These are phyloP conservation scores for Semicossyphus pulcher DNA, from an alignment of 2,113 vertebrate species.

Conservation along the genomic window DNA sequence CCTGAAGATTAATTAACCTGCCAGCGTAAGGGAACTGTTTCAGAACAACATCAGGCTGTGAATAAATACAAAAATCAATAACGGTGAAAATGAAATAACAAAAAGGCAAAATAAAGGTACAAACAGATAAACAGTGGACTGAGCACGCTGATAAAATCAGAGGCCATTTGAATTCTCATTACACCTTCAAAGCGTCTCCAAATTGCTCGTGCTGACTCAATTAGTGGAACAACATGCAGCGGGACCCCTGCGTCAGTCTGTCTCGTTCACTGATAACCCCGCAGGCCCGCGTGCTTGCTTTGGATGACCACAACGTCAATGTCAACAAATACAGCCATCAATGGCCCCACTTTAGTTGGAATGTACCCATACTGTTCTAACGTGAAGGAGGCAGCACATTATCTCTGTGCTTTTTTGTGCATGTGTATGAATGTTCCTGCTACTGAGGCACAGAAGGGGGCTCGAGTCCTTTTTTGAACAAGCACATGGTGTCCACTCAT, in stretches of 20 bases:
- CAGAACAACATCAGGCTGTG: constrained; percentile 38
- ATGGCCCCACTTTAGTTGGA: constrained; percentile 56
- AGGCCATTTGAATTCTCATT: constrained; percentile 70
- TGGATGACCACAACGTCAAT: constrained; percentile 66
- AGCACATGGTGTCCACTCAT: constrained; percentile 23
- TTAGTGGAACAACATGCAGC: constrained; percentile 59
- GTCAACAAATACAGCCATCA: constrained; percentile 75
- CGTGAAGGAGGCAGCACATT: neutral
- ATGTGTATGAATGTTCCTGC: neutral
- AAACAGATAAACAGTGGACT: constrained; percentile 40
- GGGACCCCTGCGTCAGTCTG: constrained; percentile 74
- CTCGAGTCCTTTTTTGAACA: neutral
- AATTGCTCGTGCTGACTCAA: constrained; percentile 61
- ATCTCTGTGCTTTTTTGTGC: neutral
- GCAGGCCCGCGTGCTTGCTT: constrained; percentile 60
- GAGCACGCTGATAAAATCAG: constrained; percentile 57
- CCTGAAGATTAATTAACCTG: constrained; percentile 70
- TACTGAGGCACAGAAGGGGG: neutral
- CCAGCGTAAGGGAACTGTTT: constrained; percentile 23
- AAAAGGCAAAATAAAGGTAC: constrained; percentile 34
- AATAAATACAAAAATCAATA: constrained; percentile 69
- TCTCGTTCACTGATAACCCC: constrained; percentile 80
- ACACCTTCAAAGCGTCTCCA: constrained; percentile 58
- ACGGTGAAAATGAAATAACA: constrained; percentile 60
- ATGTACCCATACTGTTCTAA: constrained; percentile 15